Conservation (phyloP, 2,888 invertebrate genomes). For the Eilema caniola region DNA sequence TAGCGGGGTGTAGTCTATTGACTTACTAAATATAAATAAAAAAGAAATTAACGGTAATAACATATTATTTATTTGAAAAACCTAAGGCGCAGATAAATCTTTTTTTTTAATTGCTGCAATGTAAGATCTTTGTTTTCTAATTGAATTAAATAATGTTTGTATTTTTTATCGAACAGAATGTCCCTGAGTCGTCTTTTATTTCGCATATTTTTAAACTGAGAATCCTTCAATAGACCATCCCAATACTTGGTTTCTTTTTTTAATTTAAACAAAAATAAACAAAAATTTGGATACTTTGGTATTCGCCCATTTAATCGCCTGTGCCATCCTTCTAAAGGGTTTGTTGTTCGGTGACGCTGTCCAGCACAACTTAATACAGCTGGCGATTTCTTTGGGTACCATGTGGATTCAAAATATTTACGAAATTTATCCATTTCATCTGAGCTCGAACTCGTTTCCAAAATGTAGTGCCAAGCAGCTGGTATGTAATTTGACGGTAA, state of each 20-base stretch:
- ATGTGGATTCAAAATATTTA: conserved; percentile 27
- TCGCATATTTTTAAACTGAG: background rate
- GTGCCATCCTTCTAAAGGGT: conserved; percentile 34
- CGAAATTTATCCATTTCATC: conserved; percentile 24
- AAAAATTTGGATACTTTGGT: background rate
- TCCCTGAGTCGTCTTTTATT: background rate
- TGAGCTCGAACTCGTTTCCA: conserved; percentile 15
- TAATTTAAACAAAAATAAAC: background rate
- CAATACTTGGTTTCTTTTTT: background rate
- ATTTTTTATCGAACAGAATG: background rate
- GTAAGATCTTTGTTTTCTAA: background rate
- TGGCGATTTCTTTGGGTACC: conserved; percentile 25
- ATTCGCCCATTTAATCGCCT: conserved; percentile 19
- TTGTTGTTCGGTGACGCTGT: conserved; percentile 30
- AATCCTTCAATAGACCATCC: background rate
- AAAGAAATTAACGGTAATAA: background rate
- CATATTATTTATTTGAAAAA: background rate
- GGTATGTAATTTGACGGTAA: conserved; percentile 10
- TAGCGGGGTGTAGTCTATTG: too few species aligned
- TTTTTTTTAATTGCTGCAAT: background rate
- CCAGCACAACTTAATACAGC: conserved; percentile 27
- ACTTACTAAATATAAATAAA: too few species aligned
- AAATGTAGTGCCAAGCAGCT: conserved; percentile 17
- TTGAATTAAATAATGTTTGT: background rate
- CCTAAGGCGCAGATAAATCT: background rate